Conservation (phyloP, 2,888 invertebrate genomes). For the Antheraea assamensis region DNA sequence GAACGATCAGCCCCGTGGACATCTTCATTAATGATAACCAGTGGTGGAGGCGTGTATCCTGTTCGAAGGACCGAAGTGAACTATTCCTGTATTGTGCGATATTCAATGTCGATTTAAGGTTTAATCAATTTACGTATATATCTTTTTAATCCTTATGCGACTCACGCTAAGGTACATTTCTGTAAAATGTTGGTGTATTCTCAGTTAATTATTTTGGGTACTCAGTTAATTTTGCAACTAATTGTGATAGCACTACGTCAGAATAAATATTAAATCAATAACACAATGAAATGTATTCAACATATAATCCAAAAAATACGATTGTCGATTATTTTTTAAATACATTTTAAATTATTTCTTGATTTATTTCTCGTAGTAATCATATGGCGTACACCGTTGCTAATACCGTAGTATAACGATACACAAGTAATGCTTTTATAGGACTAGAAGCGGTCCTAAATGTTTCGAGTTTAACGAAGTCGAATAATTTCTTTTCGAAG, state of each 20-base stretch:
- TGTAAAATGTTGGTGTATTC: neutral
- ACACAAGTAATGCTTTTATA: too few species aligned
- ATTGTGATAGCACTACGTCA: neutral
- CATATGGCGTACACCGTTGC: too few species aligned
- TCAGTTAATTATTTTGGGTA: neutral
- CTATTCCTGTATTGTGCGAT: conserved; percentile 26
- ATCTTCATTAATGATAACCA: conserved; percentile 77
- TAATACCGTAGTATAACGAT: too few species aligned
- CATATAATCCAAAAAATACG: too few species aligned
- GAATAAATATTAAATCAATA: neutral
- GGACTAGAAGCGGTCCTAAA: neutral
- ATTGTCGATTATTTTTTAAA: too few species aligned
- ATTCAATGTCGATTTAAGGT: neutral
- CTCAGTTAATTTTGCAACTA: neutral
- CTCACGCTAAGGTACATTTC: neutral
- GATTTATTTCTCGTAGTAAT: too few species aligned
- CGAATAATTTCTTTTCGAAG: conserved; percentile 18
- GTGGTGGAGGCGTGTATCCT: conserved; percentile 61
- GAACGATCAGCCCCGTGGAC: conserved; percentile 74
- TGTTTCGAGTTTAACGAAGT: neutral
- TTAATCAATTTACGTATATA: neutral
- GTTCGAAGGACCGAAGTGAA: conserved; percentile 50
- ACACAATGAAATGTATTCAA: neutral
- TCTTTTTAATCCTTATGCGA: neutral
- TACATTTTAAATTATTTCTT: too few species aligned